Base-by-base conservation (phyloP, 2,797 vertebrate species). In the Lagothrix lagotricha region DNA sequence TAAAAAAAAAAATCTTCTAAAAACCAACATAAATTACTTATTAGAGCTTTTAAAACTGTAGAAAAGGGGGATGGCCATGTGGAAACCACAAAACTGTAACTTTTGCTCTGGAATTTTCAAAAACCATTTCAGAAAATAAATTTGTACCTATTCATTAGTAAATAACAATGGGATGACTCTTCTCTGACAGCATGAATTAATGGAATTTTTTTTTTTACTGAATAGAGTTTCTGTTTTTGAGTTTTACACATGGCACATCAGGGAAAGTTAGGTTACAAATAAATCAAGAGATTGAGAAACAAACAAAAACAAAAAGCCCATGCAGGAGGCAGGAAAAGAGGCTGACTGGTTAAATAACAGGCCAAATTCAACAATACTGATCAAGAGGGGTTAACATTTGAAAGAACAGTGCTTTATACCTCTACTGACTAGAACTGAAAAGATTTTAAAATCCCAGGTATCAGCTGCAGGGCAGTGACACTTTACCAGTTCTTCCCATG, bases 401-500 rank as follows among this genome's bases (percentile, higher is more conserved):
- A 85, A 94, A 97, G 36, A 93, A 94, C 26, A 88, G 82, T 26
- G 30, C 24, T 81, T 90, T 96, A 58, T 67, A 54, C 24, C 17
- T 95, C n/a, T 85, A 83, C 2, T 80, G 41, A 94, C 24, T 52
- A 83, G 36, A 82, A 67, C 17, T 54, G 48, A 61, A 73, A 85
- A 36, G 15, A 88, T 3, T 22, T 36, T 48, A 39, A 85, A 84
- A n/a, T 72, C 24, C 36, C n/a, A 77, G 36, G 39, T 36, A 79
- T 83, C 5, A 46, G 15, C 67, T 64, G 20, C 58, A 57, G 7
- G 33, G 30, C 24, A 90, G 19, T 39, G 44, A 92, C 4, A 13
- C 57, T 72, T 79, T 88, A 94, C 92, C 81, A 52, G 39, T 36
- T 94, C 84, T 96, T 93, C 81, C 52, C 39, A 20, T 75, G 93